Conservation (phyloP, 2,888 invertebrate genomes). For the Polydesmus complanatus region DNA sequence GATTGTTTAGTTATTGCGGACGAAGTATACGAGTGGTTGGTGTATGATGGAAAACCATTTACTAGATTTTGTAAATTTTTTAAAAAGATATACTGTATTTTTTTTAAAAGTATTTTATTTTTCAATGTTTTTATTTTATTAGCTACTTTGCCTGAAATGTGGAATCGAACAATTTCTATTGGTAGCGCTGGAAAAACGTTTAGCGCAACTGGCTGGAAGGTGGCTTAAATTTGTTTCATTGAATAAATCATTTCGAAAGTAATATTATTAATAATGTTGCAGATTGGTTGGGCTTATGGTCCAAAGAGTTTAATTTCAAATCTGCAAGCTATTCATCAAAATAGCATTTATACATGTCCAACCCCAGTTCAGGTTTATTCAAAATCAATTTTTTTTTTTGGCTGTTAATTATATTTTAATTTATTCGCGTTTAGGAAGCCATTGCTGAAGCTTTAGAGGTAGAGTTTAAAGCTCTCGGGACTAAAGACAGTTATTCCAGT, state of each 20-base stretch:
- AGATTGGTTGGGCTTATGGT: conserved; percentile 88
- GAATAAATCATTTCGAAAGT: background rate
- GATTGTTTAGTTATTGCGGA: conserved; percentile 85
- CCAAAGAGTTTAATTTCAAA: conserved; percentile 65
- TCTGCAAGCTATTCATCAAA: conserved; percentile 77
- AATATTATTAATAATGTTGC: conserved; percentile 18
- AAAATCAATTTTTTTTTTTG: background rate
- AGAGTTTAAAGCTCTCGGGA: conserved; percentile 54
- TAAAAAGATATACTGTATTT: too few species aligned
- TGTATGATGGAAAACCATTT: conserved; percentile 48
- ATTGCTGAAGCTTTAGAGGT: conserved; percentile 74
- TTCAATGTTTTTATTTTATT: background rate
- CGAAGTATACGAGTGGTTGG: conserved; percentile 98
- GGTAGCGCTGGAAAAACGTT: conserved; percentile 97
- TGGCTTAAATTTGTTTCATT: background rate
- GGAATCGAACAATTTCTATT: conserved; percentile 90
- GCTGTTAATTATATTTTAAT: background rate
- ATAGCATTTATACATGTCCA: conserved; percentile 80
- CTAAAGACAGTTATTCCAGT: conserved; percentile 68
- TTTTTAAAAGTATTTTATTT: conserved; percentile 3
- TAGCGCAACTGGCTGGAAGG: conserved; percentile 94
- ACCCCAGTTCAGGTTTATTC: conserved; percentile 54
- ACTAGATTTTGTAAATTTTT: background rate
- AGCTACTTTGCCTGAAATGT: conserved; percentile 89
- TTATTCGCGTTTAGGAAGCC: conserved; percentile 55